Percentiles rank a stretch among this genome's conserved stretches.
Conservation (phyloP, 2,888 invertebrate species). For the Homarus gammarus region DNA sequence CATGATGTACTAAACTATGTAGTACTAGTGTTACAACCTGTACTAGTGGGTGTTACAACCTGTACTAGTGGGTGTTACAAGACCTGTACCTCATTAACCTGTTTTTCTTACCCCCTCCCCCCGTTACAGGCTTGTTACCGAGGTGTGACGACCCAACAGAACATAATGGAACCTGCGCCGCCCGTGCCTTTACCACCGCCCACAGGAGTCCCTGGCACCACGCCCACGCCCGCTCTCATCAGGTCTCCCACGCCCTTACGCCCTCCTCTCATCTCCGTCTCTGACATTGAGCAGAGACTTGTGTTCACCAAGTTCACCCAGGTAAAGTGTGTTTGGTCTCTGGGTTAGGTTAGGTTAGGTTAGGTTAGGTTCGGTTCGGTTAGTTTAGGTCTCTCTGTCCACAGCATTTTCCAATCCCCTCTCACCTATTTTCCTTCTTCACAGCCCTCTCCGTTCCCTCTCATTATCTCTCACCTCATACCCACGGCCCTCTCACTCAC, state of each 20-base stretch:
- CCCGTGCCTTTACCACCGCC: constrained; percentile 30
- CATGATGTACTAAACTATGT: no score
- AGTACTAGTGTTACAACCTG: no score
- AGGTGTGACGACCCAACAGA: constrained; percentile 68
- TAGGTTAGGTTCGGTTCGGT: no score
- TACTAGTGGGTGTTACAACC: no score
- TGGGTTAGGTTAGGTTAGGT: no score
- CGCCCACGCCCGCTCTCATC: constrained; percentile 7
- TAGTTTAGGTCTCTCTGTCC: no score
- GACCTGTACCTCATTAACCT: no score
- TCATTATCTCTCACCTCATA: neutral
- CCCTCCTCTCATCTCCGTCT: constrained; percentile 88
- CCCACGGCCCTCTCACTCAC: no score
- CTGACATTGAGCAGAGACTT: constrained; percentile 91
- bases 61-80: no score
- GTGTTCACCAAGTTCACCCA: constrained; percentile 92
- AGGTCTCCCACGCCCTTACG: constrained; percentile 79
- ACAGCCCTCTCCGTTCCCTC: neutral
- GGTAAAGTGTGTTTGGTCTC: constrained; percentile 80
- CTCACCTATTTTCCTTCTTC: neutral
- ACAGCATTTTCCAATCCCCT: neutral
- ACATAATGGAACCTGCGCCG: constrained; percentile 73
- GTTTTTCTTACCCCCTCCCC: constrained; percentile 6
- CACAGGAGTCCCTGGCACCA: constrained; percentile 14
- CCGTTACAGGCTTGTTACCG: constrained; percentile 57